These are phyloP conservation scores for Hydrotaea diabolus DNA, from an alignment of 2,888 invertebrate species.

Conservation along the genomic window DNA sequence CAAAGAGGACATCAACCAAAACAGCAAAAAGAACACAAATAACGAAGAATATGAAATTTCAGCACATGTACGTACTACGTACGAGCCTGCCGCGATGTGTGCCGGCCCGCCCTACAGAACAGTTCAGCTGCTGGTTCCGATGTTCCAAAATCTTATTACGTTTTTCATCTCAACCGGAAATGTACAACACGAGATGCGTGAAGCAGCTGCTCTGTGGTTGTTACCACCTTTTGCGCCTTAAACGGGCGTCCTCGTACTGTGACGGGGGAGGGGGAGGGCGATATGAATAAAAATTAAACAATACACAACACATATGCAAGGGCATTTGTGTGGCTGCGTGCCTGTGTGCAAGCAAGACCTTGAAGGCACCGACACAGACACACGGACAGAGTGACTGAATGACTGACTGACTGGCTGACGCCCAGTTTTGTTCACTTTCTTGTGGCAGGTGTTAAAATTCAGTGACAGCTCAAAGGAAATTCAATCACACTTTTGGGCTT, in stretches of 20 bases:
- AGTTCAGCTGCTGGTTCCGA: not conserved
- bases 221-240: not conserved
- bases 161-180: conserved; percentile 52
- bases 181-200: conserved; percentile 9
- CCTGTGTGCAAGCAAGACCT: not conserved
- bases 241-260: not conserved
- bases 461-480: conserved; percentile 39
- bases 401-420: not conserved
- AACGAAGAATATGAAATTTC: not conserved
- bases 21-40: not conserved
- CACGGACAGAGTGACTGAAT: too few species aligned
- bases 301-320: not conserved
- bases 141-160: conserved; percentile 11
- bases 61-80: too few species aligned
- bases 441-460: conserved; percentile 54
- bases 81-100: too few species aligned
- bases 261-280: not conserved
- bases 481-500: conserved; percentile 42
- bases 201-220: conserved; percentile 44
- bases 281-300: conserved; percentile 19
- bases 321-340: not conserved
- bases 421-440: not conserved
- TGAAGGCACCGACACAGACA: conserved; percentile 14
- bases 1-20: not conserved
- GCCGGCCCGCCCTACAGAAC: too few species aligned